A percentile compares a stretch with the other conserved stretches of the same genome.
phyloP scores from a whole-genome alignment of 2,113 vertebrate species.

The Helogale parvula region DNA sequence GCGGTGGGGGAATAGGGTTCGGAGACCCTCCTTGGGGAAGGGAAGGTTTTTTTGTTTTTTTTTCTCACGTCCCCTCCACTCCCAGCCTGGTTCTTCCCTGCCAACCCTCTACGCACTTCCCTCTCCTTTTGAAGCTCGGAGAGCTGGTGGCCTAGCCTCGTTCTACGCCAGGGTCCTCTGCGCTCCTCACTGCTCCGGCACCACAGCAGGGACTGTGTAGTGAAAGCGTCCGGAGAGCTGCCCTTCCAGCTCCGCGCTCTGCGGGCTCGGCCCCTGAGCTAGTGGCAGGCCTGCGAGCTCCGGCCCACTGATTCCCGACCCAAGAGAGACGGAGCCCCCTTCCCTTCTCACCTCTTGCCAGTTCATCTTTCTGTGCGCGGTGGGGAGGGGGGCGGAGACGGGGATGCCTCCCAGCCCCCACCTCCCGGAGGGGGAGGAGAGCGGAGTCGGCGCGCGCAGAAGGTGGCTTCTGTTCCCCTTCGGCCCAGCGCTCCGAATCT shows the following conservation, averaged over 20 bases:
- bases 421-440: constrained; percentile 11
- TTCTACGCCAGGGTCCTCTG: background rate
- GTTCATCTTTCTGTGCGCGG: constrained; percentile 7
- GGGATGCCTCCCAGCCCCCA: constrained; percentile 43
- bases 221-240: background rate
- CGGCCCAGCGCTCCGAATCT: constrained; percentile 34
- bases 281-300: background rate
- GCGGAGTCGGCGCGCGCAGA: constrained; percentile 42
- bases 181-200: background rate
- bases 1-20: background rate
- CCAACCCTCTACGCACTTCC: background rate
- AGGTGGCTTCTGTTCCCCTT: background rate
- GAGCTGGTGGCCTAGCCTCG: background rate
- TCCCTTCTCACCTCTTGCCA: constrained; percentile 68
- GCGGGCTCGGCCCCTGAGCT: background rate
- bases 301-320: background rate
- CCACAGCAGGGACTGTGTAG: background rate
- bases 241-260: background rate
- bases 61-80: background rate
- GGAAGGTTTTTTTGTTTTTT: background rate
- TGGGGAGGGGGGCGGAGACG: background rate
- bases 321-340: background rate
- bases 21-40: background rate
- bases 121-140: background rate
- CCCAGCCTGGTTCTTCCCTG: background rate